These are phyloP conservation scores for Coelopa frigida DNA, from an alignment of 1,140 invertebrate genomes.

Conservation along the genomic window DNA sequence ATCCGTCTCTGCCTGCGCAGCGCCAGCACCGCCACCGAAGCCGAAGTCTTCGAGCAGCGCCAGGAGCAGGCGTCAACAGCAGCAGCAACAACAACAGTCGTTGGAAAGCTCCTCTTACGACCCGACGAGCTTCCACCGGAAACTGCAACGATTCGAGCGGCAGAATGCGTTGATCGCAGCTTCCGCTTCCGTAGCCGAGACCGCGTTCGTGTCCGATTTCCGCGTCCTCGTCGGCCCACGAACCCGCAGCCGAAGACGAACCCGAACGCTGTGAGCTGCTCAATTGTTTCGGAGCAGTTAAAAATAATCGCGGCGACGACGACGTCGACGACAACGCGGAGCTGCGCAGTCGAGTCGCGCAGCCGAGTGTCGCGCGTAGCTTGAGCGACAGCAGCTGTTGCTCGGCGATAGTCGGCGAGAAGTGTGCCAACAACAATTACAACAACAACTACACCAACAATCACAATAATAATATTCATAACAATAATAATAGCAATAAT, in stretches of 20 bases:
- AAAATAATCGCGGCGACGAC: slow-evolving; percentile 10
- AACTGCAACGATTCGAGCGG: slow-evolving; percentile 9
- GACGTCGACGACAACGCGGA: background rate
- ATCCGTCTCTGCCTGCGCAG: slow-evolving; percentile 12
- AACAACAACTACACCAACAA: slow-evolving; percentile 1
- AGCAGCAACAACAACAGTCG: background rate
- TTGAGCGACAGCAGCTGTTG: slow-evolving; percentile 10
- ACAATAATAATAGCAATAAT: background rate
- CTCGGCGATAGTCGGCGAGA: slow-evolving; percentile 6
- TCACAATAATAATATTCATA: background rate
- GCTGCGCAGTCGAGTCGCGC: background rate
- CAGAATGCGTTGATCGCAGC: background rate
- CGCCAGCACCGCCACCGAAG: slow-evolving; percentile 27
- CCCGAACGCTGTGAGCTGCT: slow-evolving; percentile 14
- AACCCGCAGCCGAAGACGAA: slow-evolving; percentile 1
- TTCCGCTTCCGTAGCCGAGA: background rate
- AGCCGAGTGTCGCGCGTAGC: slow-evolving; percentile 5
- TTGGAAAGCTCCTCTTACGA: background rate
- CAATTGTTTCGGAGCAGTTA: slow-evolving; percentile 13
- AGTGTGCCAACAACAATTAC: slow-evolving; percentile 7
- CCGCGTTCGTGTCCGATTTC: background rate
- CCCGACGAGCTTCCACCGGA: slow-evolving; percentile 4
- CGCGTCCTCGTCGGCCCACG: background rate
- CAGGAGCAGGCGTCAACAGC: slow-evolving; percentile 4
- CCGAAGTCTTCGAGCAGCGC: slow-evolving; percentile 16